phyloP scores from a whole-genome alignment of 2,888 invertebrate species.

The Lochmaea capreae region DNA sequence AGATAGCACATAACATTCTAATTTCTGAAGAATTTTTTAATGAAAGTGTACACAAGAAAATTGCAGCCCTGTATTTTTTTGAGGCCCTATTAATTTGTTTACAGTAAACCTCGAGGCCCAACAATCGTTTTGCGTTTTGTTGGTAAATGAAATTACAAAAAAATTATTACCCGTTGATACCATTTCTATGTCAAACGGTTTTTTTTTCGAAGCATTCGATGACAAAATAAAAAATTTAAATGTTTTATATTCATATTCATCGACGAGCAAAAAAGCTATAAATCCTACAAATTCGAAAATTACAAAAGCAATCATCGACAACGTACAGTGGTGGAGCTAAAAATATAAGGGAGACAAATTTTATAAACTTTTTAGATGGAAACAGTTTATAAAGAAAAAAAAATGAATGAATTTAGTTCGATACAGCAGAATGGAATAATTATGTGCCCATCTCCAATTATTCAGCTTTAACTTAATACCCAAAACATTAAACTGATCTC shows the following conservation, averaged over 20 bases:
- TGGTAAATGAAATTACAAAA: not conserved
- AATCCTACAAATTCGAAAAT: conserved; percentile 47
- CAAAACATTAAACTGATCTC: too few species aligned
- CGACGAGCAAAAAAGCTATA: conserved; percentile 42
- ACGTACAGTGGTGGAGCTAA: conserved; percentile 25
- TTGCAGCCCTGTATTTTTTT: too few species aligned
- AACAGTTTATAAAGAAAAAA: not conserved
- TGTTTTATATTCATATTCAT: conserved; percentile 42
- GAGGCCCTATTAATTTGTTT: too few species aligned
- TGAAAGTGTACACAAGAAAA: too few species aligned
- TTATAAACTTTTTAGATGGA: not conserved
- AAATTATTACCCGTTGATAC: conserved; percentile 3
- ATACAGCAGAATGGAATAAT: too few species aligned
- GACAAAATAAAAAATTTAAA: conserved; percentile 24
- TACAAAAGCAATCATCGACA: conserved; percentile 53
- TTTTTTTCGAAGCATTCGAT: conserved; percentile 8
- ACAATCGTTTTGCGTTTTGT: not conserved
- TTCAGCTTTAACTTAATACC: too few species aligned
- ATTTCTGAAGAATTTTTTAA: too few species aligned
- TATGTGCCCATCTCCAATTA: too few species aligned
- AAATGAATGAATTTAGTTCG: not conserved
- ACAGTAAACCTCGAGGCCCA: not conserved
- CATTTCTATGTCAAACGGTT: not conserved
- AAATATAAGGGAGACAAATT: not conserved
- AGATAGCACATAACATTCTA: too few species aligned